Conservation (phyloP, 2,888 invertebrate genomes). For the Meliscaeva auricollis region DNA sequence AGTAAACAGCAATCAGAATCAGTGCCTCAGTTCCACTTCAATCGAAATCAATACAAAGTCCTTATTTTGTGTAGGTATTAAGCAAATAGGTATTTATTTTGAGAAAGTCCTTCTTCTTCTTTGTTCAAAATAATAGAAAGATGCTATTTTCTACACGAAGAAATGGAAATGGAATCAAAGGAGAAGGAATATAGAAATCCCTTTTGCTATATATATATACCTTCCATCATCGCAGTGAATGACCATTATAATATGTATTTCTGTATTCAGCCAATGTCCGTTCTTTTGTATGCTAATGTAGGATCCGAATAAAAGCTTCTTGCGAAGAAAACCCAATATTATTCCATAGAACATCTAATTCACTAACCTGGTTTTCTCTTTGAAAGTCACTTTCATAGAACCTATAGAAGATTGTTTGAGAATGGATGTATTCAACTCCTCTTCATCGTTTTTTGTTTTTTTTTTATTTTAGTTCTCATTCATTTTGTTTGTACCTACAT, state of each 20-base stretch:
- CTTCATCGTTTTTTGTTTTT: neutral
- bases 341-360: slow-evolving; percentile 52
- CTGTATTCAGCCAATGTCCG: slow-evolving; percentile 45
- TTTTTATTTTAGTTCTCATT: neutral
- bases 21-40: slow-evolving; percentile 26
- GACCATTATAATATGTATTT: slow-evolving; percentile 23
- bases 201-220: too few species aligned
- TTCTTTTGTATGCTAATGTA: slow-evolving; percentile 67
- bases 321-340: slow-evolving; percentile 41
- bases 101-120: slow-evolving; percentile 7
- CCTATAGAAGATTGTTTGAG: slow-evolving; percentile 13
- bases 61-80: slow-evolving; percentile 4
- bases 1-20: slow-evolving; percentile 36
- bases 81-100: slow-evolving; percentile 21
- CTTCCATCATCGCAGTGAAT: neutral
- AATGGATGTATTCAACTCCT: slow-evolving; percentile 23
- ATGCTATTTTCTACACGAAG: neutral
- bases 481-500: neutral
- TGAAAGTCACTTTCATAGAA: slow-evolving; percentile 12
- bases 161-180: neutral
- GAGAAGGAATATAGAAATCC: neutral
- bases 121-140: slow-evolving; percentile 20
- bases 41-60: slow-evolving; percentile 46
- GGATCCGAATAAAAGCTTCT: slow-evolving; percentile 38
- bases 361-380: slow-evolving; percentile 60